phyloP scores from a whole-genome alignment of 2,888 invertebrate species.

The Epinotia bilunana region DNA sequence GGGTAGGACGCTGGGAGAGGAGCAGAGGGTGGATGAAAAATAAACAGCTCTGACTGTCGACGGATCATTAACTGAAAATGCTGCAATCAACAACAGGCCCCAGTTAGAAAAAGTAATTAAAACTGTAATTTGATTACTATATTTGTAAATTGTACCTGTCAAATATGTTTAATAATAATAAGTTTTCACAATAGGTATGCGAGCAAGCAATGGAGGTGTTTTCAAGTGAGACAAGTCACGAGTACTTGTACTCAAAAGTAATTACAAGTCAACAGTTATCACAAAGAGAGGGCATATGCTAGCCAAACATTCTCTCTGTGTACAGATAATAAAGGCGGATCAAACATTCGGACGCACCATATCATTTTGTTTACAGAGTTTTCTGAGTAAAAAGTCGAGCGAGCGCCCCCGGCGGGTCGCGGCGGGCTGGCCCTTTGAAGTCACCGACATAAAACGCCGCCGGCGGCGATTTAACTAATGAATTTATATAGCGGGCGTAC shows the following conservation, averaged over 20 bases:
- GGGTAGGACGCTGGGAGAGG: constrained; percentile 60
- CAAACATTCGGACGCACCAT: constrained; percentile 82
- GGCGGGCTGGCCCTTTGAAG: constrained; percentile 75
- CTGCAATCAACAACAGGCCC: constrained; percentile 26
- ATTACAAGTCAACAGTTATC: constrained; percentile 69
- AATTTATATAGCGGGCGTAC: constrained; percentile 84
- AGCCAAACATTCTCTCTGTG: constrained; percentile 76
- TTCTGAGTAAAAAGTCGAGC: constrained; percentile 82
- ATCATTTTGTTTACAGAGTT: constrained; percentile 84
- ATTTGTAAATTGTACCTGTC: constrained; percentile 8
- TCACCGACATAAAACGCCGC: constrained; percentile 84
- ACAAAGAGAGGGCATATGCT: constrained; percentile 74
- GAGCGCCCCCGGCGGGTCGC: constrained; percentile 77
- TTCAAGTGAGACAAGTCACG: constrained; percentile 1
- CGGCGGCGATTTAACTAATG: constrained; percentile 85
- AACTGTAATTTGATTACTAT: constrained; percentile 20
- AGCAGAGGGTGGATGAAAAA: constrained; percentile 70
- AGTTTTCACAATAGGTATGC: not conserved
- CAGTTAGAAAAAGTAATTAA: constrained; percentile 24
- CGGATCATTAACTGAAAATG: constrained; percentile 38
- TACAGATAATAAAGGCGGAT: constrained; percentile 83
- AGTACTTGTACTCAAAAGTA: constrained; percentile 58
- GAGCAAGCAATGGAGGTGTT: not conserved
- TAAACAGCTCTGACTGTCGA: constrained; percentile 37
- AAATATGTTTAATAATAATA: not conserved